Percentiles rank a stretch among this genome's conserved stretches.
Evolutionary conservation across 2,888 invertebrate genomes (phyloP).

Genomic region (Ichneumoninae sp.): DNA sequence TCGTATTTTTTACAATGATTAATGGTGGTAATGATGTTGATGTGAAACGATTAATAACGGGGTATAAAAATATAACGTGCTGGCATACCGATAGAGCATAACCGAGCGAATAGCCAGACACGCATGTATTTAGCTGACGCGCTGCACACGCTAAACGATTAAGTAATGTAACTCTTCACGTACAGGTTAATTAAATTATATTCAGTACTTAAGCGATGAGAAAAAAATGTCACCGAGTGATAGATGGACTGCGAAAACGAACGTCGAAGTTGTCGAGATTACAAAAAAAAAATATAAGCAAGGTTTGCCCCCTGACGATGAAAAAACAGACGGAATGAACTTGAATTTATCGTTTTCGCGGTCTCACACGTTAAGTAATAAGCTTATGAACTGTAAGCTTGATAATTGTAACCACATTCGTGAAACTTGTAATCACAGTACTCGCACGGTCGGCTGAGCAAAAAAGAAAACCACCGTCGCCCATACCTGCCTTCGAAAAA

Average conservation of each 20-base stretch:
- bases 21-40: constrained; percentile 3
- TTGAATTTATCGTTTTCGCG: constrained; percentile 36
- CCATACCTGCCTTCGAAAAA: constrained; percentile 53
- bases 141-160: constrained; percentile 56
- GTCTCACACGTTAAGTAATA: constrained; percentile 46
- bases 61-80: constrained; percentile 21
- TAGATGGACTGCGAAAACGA: constrained; percentile 44
- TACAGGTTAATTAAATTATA: constrained; percentile 72
- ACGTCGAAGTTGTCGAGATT: background rate
- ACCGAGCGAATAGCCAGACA: constrained; percentile 31
- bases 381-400: constrained; percentile 54
- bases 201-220: constrained; percentile 73
- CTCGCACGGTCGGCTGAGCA: constrained; percentile 22
- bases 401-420: constrained; percentile 49
- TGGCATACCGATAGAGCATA: constrained; percentile 38
- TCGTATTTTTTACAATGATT: constrained; percentile 64
- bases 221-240: constrained; percentile 47
- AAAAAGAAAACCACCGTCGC: constrained; percentile 30
- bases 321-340: background rate
- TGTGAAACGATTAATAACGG: constrained; percentile 32
- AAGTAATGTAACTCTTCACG: constrained; percentile 60
- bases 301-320: background rate
- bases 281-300: constrained; percentile 3
- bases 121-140: constrained; percentile 35
- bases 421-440: constrained; percentile 43